phyloP scores from a whole-genome alignment of 2,113 vertebrate genomes.

The Dissostichus mawsoni region DNA sequence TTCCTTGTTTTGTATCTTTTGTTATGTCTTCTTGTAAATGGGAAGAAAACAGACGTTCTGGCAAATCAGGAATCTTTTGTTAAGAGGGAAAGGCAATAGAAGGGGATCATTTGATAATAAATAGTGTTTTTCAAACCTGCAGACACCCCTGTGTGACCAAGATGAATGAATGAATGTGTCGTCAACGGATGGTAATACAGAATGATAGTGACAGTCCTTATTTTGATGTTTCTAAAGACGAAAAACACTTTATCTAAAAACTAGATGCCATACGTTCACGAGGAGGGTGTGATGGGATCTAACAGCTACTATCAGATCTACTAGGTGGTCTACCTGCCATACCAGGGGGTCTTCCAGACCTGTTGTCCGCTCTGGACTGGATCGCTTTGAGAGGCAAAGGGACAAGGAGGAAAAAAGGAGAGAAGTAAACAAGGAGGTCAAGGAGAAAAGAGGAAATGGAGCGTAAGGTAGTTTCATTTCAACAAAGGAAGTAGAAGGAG shows the following conservation, averaged over 20 bases:
- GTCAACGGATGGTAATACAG: not conserved
- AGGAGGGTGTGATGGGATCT: slow-evolving; percentile 26
- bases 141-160: not conserved
- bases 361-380: slow-evolving; percentile 75
- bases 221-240: too few species aligned
- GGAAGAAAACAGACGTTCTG: not conserved
- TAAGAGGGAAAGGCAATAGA: not conserved
- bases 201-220: not conserved
- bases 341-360: slow-evolving; percentile 75
- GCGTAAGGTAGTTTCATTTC: slow-evolving; percentile 13
- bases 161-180: slow-evolving; percentile 8
- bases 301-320: slow-evolving; percentile 40
- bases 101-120: not conserved
- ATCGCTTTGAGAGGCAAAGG: slow-evolving; percentile 70
- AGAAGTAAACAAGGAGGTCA: not conserved
- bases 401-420: not conserved
- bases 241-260: too few species aligned
- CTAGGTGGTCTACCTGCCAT: slow-evolving; percentile 76
- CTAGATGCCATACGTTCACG: not conserved
- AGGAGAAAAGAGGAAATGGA: slow-evolving; percentile 17
- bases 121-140: not conserved
- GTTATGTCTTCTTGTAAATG: too few species aligned
- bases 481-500: not conserved
- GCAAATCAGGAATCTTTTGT: not conserved
- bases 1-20: too few species aligned